A percentile compares a stretch with the other conserved stretches of the same genome.
phyloP scores from a whole-genome alignment of 2,113 vertebrate genomes.

The Nibea coibor region DNA sequence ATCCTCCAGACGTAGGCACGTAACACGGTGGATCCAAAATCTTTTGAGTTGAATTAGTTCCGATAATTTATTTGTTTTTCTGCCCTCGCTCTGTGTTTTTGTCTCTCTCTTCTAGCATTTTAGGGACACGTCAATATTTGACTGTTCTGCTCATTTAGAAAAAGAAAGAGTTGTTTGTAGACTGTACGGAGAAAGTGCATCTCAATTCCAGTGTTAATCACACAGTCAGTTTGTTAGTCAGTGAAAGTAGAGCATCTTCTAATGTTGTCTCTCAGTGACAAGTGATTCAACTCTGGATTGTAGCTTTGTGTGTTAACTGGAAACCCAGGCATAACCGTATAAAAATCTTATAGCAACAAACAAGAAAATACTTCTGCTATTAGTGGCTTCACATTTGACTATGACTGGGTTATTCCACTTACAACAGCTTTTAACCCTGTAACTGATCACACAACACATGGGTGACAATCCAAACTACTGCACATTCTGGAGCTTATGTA shows the following conservation, averaged over 20 bases:
- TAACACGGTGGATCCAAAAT: not conserved
- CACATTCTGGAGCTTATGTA: not conserved
- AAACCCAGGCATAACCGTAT: not conserved
- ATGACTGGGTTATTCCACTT: not conserved
- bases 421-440: not conserved
- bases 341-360: not conserved
- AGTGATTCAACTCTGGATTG: slow-evolving; percentile 2
- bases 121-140: not conserved
- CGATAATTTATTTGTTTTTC: not conserved
- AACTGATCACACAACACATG: not conserved
- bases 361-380: not conserved
- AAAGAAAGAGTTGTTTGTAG: not conserved
- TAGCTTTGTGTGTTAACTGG: not conserved
- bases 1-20: not conserved
- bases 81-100: not conserved
- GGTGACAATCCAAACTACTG: not conserved
- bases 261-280: not conserved
- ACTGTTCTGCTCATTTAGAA: not conserved
- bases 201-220: not conserved
- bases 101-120: not conserved
- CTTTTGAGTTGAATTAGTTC: not conserved
- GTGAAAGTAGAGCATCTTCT: not conserved
- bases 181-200: not conserved
- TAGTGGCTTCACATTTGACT: not conserved
- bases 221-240: not conserved